Percentiles rank a stretch among this genome's conserved stretches.
phyloP scores from a whole-genome alignment of 2,797 vertebrate species.

The Sciurus vulgaris region DNA sequence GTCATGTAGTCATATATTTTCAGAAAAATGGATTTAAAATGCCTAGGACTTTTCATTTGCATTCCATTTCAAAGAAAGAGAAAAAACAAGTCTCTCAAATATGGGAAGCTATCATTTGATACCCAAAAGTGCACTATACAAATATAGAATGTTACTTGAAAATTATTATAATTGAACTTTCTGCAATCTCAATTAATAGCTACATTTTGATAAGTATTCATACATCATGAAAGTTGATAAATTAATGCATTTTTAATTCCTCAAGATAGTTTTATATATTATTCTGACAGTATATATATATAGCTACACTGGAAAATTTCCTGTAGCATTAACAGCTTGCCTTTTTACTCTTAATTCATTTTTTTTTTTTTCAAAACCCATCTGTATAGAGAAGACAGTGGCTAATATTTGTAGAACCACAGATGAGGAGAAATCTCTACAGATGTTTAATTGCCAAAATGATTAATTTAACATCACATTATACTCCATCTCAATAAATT shows the following conservation, averaged over 20 bases:
- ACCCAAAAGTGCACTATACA: neutral
- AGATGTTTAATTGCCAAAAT: neutral
- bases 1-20: neutral
- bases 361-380: conserved; percentile 37
- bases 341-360: conserved; percentile 64
- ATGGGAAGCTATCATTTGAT: neutral
- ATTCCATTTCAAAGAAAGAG: neutral
- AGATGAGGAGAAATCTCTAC: conserved; percentile 13
- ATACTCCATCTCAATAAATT: neutral
- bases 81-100: neutral
- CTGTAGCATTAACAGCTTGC: conserved; percentile 32
- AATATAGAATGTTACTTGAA: neutral
- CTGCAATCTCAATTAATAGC: conserved; percentile 54
- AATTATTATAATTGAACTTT: conserved; percentile 50
- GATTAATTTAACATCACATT: neutral
- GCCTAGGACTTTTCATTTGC: neutral
- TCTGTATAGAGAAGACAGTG: neutral
- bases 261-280: conserved; percentile 52
- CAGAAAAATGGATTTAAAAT: neutral
- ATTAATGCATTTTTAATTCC: conserved; percentile 52
- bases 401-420: neutral
- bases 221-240: conserved; percentile 73
- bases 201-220: conserved; percentile 44
- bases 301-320: conserved; percentile 66
- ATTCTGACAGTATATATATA: conserved; percentile 48